Base-by-base conservation (phyloP, 2,113 vertebrate species). In the Dascyllus trimaculatus region DNA sequence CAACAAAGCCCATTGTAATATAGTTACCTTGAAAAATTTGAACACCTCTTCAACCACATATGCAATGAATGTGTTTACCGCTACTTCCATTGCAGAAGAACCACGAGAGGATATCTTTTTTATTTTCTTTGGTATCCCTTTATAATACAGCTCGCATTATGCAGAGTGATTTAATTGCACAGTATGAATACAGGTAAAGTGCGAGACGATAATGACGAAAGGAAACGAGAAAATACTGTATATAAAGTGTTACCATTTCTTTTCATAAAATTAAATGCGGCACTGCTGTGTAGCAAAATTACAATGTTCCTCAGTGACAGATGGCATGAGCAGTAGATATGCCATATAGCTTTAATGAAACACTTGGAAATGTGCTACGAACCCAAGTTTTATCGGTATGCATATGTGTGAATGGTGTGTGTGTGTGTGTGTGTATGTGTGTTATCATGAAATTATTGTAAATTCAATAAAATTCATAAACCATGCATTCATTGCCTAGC, bases 261-360 rank as follows among this genome's bases (percentile, higher is more conserved):
- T 75, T 68, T 40, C 69, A 75, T 79, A 82, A 78, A 75, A 18
- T 22, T 18, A 71, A 51, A 46, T 52, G 32, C 48, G 45, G 13
- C 64, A 65, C 35, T 65, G 56, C 70, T 61, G 71, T 76, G 78
- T 71, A 58, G 75, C 71, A 70, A 72, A 71, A 79, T 69, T 67
- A 63, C 46, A 82, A 35, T 64, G 64, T 35, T 69, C 72, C 40
- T 40, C 49, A 22, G 40, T 46, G 57, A 84, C 77, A 86, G 84
- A 81, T 86, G 80, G 70, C 60, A 63, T 24, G 77, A 80, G 61
- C 52, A 19, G 61, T 5, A 25, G 18, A 74, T 25, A 68, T 73
- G 32, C 56, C 1, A 9, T 17, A 57, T 10, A 40, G 51, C 56
- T 71, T 71, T 73, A 76, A 72, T 75, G 64, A 80, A 71, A 45